These are phyloP conservation scores for Drosophila phalerata DNA, from an alignment of 2,888 invertebrate genomes.

Conservation along the genomic window DNA sequence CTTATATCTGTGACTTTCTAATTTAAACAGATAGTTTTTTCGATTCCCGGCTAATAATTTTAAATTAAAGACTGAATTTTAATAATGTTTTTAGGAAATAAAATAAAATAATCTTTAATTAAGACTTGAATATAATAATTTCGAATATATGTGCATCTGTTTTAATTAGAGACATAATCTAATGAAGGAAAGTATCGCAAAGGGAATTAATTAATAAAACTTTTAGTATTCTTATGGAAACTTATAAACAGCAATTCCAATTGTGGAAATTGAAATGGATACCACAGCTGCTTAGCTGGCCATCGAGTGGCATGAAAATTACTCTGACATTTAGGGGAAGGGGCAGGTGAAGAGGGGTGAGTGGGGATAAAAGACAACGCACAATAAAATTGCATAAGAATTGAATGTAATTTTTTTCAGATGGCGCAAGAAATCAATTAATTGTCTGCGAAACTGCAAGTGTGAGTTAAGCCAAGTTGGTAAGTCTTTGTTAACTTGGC, in stretches of 20 bases:
- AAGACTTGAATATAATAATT: too few species aligned
- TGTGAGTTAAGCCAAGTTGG: slow-evolving; percentile 37
- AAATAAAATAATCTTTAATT: too few species aligned
- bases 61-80: too few species aligned
- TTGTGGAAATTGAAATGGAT: slow-evolving; percentile 7
- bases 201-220: not conserved
- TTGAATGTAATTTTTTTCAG: slow-evolving; percentile 31
- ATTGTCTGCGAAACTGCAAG: slow-evolving; percentile 74
- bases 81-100: too few species aligned
- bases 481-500: slow-evolving; percentile 12
- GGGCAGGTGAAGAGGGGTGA: not conserved
- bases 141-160: too few species aligned
- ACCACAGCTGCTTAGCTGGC: slow-evolving; percentile 8
- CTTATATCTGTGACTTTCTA: too few species aligned
- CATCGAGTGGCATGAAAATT: slow-evolving; percentile 12
- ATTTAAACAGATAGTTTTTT: too few species aligned
- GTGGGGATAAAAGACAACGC: not conserved
- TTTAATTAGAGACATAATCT: too few species aligned
- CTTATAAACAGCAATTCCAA: not conserved
- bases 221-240: not conserved
- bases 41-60: too few species aligned
- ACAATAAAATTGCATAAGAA: slow-evolving; percentile 40
- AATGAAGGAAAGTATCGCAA: too few species aligned
- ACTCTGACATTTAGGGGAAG: not conserved
- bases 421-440: slow-evolving; percentile 67